phyloP scores from a whole-genome alignment of 1,140 invertebrate genomes.

The Trachymyrmex septentrionalis region DNA sequence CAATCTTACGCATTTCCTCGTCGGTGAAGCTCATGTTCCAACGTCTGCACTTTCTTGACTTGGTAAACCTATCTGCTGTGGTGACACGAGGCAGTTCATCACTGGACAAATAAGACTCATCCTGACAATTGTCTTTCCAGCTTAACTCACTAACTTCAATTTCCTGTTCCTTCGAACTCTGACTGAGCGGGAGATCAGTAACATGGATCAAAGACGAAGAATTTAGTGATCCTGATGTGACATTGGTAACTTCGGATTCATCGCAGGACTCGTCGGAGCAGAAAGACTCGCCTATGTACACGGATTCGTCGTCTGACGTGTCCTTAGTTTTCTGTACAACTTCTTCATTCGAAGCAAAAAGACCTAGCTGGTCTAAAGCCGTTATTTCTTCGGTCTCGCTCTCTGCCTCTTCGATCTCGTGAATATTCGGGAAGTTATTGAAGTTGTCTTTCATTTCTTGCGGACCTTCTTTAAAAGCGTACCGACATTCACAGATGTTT shows the following conservation, averaged over 20 bases:
- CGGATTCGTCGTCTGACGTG: slow-evolving; percentile 70
- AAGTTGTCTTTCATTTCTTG: slow-evolving; percentile 42
- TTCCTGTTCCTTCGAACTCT: background rate
- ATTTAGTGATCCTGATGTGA: slow-evolving; percentile 60
- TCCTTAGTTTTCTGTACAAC: background rate
- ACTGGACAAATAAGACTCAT: slow-evolving; percentile 1
- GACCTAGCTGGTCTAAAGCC: background rate
- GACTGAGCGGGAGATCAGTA: background rate
- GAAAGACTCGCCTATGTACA: slow-evolving; percentile 78
- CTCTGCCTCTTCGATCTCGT: slow-evolving; percentile 69
- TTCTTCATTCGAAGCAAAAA: background rate
- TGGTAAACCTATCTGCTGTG: background rate
- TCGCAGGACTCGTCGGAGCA: slow-evolving; percentile 73
- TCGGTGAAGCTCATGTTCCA: slow-evolving; percentile 86
- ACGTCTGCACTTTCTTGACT: slow-evolving; percentile 44
- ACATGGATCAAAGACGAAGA: slow-evolving; percentile 16
- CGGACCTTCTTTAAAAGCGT: background rate
- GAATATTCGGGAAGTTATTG: slow-evolving; percentile 57
- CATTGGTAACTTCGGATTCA: slow-evolving; percentile 73
- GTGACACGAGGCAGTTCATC: background rate
- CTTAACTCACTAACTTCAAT: background rate
- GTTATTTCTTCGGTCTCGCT: slow-evolving; percentile 56
- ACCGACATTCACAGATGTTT: slow-evolving; percentile 49
- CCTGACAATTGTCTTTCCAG: background rate
- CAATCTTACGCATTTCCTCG: slow-evolving; percentile 84